Evolutionary conservation across 2,888 invertebrate species (phyloP).

Genomic region (Choristoneura rosaceana): DNA sequence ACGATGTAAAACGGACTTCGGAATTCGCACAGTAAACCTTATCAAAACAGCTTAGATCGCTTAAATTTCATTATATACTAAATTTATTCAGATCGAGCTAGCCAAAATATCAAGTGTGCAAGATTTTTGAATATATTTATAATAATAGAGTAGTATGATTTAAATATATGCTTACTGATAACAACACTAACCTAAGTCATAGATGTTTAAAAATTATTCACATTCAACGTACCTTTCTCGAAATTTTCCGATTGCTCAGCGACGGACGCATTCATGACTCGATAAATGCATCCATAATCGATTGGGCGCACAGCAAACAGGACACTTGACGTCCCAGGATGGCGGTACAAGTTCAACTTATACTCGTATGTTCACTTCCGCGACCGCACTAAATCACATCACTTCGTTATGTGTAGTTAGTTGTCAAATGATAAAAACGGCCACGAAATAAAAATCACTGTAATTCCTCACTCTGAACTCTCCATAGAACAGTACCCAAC

Average conservation of each 20-base stretch:
- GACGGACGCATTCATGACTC: constrained; percentile 5
- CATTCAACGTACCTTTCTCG: constrained; percentile 26
- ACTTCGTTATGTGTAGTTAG: constrained; percentile 10
- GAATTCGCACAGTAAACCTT: constrained; percentile 1
- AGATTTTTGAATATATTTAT: not conserved
- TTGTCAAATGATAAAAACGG: constrained; percentile 8
- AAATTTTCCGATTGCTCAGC: constrained; percentile 12
- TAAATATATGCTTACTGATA: not conserved
- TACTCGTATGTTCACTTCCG: constrained; percentile 60
- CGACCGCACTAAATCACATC: constrained; percentile 33
- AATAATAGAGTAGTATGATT: not conserved
- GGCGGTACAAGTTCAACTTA: constrained; percentile 58
- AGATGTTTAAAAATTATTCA: not conserved
- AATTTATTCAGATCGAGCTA: not conserved
- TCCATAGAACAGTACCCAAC: constrained; percentile 44
- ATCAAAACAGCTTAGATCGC: constrained; percentile 6
- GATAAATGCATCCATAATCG: constrained; percentile 43
- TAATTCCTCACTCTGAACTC: constrained; percentile 6
- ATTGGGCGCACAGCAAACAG: constrained; percentile 41
- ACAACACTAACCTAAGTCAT: not conserved
- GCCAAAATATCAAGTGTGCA: not conserved
- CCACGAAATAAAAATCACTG: constrained; percentile 17
- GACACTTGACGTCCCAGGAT: constrained; percentile 66
- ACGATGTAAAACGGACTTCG: not conserved
- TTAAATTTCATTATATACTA: not conserved